Conservation (phyloP, 2,888 invertebrate species). For the Cataglyphis albicans region DNA sequence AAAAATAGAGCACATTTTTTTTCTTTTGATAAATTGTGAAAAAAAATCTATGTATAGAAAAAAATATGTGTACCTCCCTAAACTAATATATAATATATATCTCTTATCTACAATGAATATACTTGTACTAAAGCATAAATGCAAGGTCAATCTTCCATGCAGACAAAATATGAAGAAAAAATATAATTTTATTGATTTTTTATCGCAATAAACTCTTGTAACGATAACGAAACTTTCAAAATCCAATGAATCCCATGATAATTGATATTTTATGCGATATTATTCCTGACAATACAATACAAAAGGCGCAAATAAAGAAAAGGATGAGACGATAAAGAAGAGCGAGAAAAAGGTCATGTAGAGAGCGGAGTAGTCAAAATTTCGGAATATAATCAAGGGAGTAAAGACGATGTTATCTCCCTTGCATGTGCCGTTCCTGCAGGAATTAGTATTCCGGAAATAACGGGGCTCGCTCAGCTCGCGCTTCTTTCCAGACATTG, state of each 20-base stretch:
- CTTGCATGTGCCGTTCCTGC: slow-evolving; percentile 65
- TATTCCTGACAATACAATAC: slow-evolving; percentile 42
- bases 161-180: neutral
- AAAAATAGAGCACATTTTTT: neutral
- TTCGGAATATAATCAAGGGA: slow-evolving; percentile 50
- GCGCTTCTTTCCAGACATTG: slow-evolving; percentile 55
- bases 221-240: slow-evolving; percentile 23
- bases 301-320: slow-evolving; percentile 1
- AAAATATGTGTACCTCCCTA: neutral
- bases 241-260: neutral
- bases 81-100: neutral
- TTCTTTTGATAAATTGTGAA: neutral
- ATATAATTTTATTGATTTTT: slow-evolving; percentile 29
- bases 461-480: slow-evolving; percentile 64
- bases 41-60: neutral
- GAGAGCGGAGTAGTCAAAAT: slow-evolving; percentile 28
- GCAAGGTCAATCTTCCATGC: neutral
- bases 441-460: slow-evolving; percentile 68
- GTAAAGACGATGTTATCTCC: slow-evolving; percentile 64
- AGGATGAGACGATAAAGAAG: slow-evolving; percentile 38
- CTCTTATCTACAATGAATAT: neutral
- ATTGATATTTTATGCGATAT: slow-evolving; percentile 18
- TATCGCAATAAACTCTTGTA: neutral
- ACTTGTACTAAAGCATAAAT: neutral
- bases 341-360: slow-evolving; percentile 50